Base-by-base conservation (phyloP, 2,888 invertebrate genomes). In the Pseudococcus jackbeardsleyi region DNA sequence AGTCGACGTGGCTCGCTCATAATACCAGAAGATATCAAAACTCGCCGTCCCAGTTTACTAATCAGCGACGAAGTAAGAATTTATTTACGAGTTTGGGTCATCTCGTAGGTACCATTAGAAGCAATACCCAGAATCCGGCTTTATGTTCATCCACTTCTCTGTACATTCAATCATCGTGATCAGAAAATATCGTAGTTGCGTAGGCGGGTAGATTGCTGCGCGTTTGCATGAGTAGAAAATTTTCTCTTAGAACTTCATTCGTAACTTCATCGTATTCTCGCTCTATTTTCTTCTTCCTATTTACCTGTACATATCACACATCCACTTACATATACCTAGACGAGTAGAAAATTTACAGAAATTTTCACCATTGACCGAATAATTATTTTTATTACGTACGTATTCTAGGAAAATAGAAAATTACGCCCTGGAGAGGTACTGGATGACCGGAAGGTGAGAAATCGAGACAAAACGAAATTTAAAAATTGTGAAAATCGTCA, bases 361-460 rank as follows among this genome's bases (percentile, higher is more conserved):
- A 12, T 46, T 12, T 46, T 46, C 6, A 46, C 11, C n/a, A 15
- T 72, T 72, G 15, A 72, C 7, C 68, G 12, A 72, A 59, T 59
- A 59, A 59, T 59, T 72, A 72, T 72, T 12, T 72, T 72, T 84
- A n/a, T 79, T 42, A 11, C 86, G 84, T 88, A 59, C 84, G 46
- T 64, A 90, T 91, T 93, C 92, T 94, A 95, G 96, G 96, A 96
- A 93, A 94, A 95, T 95, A 96, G 95, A 93, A 96, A 96, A 95
- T 96, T 97, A 93, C 96, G 97, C 91, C 97, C 97, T 91, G 97
- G 97, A 92, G 97, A 97, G 95, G 96, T 97, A 92, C 93, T 96
- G 93, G 96, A 96, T 93, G 97, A 97, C 92, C 96, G 95, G 94
- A 96, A 96, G 97, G 97, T 97, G 96, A 96, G 89, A 89, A 22